Evolutionary conservation across 2,797 vertebrate species (phyloP).

Genomic region (Enteromius argenteus): DNA sequence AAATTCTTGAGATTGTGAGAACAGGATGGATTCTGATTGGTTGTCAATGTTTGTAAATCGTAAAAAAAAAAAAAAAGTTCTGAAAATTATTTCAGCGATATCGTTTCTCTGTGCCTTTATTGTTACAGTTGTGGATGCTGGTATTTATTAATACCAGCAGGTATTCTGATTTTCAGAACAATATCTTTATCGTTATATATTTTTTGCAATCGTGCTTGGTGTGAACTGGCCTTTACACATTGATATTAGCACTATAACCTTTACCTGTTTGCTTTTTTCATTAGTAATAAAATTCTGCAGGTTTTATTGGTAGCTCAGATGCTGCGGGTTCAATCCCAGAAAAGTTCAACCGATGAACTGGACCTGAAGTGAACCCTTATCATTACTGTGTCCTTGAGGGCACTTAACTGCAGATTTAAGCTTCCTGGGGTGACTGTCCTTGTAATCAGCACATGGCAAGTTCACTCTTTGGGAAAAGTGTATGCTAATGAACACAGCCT

Average conservation of each 20-base stretch:
- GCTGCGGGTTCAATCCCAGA: background rate
- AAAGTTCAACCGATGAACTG: conserved; percentile 11
- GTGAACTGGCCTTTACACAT: too few species aligned
- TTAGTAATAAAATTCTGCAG: background rate
- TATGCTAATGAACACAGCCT: background rate
- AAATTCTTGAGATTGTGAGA: too few species aligned
- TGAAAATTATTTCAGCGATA: too few species aligned
- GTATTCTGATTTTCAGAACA: too few species aligned
- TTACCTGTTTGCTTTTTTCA: background rate
- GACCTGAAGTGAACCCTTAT: conserved; percentile 9
- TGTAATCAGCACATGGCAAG: conserved; percentile 18
- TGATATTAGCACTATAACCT: background rate
- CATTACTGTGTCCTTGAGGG: conserved; percentile 22
- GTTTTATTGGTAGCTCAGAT: background rate
- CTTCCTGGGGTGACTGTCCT: conserved; percentile 23
- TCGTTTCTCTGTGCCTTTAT: too few species aligned
- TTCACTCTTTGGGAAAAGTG: background rate
- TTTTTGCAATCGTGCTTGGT: too few species aligned
- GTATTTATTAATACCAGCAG: too few species aligned
- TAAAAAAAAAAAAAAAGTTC: too few species aligned
- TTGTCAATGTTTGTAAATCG: too few species aligned
- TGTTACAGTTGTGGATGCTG: too few species aligned
- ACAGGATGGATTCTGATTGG: too few species aligned
- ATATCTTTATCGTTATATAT: too few species aligned
- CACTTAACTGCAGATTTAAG: conserved; percentile 9